Conservation (phyloP, 2,888 invertebrate species). For the Stegophylla sp. region DNA sequence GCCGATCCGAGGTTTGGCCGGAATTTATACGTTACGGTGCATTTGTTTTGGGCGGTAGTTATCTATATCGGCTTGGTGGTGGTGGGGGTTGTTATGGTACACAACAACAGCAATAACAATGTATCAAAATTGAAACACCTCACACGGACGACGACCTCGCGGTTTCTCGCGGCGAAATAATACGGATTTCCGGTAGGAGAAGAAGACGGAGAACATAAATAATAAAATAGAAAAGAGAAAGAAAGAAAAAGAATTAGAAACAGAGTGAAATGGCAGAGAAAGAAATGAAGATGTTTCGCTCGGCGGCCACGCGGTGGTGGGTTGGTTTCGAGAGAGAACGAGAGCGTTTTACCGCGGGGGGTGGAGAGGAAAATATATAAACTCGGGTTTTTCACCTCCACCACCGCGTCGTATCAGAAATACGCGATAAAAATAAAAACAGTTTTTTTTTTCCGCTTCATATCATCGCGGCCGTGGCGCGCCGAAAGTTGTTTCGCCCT, state of each 20-base stretch:
- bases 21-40: not conserved
- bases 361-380: conserved; percentile 1
- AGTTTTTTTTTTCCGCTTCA: conserved; percentile 28
- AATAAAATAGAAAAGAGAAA: not conserved
- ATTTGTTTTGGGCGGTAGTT: too few species aligned
- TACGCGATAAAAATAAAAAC: conserved; percentile 50
- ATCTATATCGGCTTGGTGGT: too few species aligned
- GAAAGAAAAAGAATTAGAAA: too few species aligned
- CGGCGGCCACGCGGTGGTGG: not conserved
- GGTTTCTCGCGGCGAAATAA: conserved; percentile 21
- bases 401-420: conserved; percentile 22
- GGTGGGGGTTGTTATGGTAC: too few species aligned
- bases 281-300: conserved; percentile 6
- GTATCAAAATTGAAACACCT: not conserved
- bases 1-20: not conserved
- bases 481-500: conserved; percentile 12
- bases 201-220: conserved; percentile 12
- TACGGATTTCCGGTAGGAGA: conserved; percentile 19
- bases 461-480: too few species aligned
- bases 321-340: not conserved
- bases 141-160: not conserved
- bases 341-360: not conserved
- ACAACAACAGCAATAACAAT: not conserved
- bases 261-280: not conserved
- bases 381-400: not conserved